Evolutionary conservation across 1,140 invertebrate species (phyloP).

Genomic region (Drosophila sturtevanti): DNA sequence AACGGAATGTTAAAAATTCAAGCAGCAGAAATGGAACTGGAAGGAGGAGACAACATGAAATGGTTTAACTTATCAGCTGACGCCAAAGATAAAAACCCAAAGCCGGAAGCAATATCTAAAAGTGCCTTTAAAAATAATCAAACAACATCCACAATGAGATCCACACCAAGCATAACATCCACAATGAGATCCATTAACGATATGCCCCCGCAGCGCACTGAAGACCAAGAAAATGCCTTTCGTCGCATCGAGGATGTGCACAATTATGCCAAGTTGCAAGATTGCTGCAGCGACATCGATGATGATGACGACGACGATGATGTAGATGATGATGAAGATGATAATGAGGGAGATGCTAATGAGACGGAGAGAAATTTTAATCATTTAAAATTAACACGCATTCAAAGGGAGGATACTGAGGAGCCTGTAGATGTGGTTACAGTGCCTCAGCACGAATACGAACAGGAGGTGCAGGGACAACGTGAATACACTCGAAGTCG

Average conservation of each 20-base stretch:
- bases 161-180: conserved; percentile 14
- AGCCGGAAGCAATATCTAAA: conserved; percentile 37
- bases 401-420: conserved; percentile 53
- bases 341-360: conserved; percentile 22
- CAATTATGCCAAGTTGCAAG: conserved; percentile 77
- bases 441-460: conserved; percentile 28
- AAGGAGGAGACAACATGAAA: conserved; percentile 2
- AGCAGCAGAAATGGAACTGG: conserved; percentile 9
- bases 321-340: conserved; percentile 30
- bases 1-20: conserved; percentile 46
- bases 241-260: conserved; percentile 80
- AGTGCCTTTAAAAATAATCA: conserved; percentile 56
- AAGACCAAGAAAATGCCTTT: conserved; percentile 82
- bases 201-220: conserved; percentile 62
- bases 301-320: conserved; percentile 55
- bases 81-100: conserved; percentile 23
- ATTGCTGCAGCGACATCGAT: conserved; percentile 54
- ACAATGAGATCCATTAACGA: conserved; percentile 22
- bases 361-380: conserved; percentile 17
- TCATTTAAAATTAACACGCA: conserved; percentile 33
- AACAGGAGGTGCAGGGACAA: background rate
- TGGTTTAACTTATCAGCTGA: conserved; percentile 14
- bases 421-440: conserved; percentile 74
- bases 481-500: conserved; percentile 16
- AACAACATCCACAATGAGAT: conserved; percentile 14